phyloP scores from a whole-genome alignment of 2,888 invertebrate genomes.

The Alcis repandata region DNA sequence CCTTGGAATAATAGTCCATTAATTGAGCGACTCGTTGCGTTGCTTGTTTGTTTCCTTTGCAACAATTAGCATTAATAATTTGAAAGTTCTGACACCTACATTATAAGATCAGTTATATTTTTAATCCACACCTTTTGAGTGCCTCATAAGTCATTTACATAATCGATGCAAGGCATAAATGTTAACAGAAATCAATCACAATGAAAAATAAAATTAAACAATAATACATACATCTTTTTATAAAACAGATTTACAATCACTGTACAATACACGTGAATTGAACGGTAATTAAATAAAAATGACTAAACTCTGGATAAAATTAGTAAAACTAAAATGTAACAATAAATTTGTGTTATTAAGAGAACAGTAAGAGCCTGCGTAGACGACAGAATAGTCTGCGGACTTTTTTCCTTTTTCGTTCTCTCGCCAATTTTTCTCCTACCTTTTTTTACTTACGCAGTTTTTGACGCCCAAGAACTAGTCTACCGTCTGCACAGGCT shows the following conservation, averaged over 20 bases:
- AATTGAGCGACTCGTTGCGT: background rate
- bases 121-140: slow-evolving; percentile 4
- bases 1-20: background rate
- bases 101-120: background rate
- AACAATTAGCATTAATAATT: background rate
- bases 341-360: slow-evolving; percentile 30
- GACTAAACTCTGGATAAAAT: slow-evolving; percentile 46
- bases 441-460: background rate
- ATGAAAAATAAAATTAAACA: slow-evolving; percentile 52
- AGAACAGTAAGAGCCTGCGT: background rate
- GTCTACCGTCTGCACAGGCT: background rate
- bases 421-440: background rate
- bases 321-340: slow-evolving; percentile 46
- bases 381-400: background rate
- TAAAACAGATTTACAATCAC: slow-evolving; percentile 49
- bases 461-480: background rate
- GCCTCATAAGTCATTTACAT: slow-evolving; percentile 21
- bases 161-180: slow-evolving; percentile 59
- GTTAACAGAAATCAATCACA: slow-evolving; percentile 53
- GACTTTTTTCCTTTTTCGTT: too few relatives aligned
- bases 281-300: slow-evolving; percentile 52
- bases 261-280: slow-evolving; percentile 48
- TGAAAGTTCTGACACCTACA: background rate
- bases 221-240: slow-evolving; percentile 52
- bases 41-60: background rate